These are phyloP conservation scores for Helleia helle DNA, from an alignment of 2,888 invertebrate genomes.

Conservation along the genomic window DNA sequence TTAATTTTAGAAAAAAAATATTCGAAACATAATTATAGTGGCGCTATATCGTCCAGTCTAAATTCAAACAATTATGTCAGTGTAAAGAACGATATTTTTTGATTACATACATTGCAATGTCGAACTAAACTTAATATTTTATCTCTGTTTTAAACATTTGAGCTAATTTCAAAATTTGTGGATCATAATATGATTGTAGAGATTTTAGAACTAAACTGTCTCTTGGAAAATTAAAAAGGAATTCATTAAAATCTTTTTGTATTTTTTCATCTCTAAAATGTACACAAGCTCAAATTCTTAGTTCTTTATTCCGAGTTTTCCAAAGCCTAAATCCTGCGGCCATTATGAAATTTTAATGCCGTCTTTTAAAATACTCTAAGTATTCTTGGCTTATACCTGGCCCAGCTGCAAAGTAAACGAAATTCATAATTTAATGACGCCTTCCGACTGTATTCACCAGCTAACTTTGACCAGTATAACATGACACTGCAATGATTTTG, in stretches of 20 bases:
- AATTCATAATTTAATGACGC: constrained; percentile 42
- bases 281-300: too few relatives aligned
- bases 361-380: constrained; percentile 3
- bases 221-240: too few relatives aligned
- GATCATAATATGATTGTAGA: not conserved
- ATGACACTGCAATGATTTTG: constrained; percentile 6
- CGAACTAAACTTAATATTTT: not conserved
- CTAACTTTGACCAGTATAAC: constrained; percentile 26
- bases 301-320: not conserved
- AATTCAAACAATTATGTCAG: too few relatives aligned
- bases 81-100: too few relatives aligned
- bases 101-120: too few relatives aligned
- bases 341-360: constrained; percentile 10
- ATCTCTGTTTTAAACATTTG: not conserved
- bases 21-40: too few relatives aligned
- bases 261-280: too few relatives aligned
- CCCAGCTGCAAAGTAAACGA: constrained; percentile 32
- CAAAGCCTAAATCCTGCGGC: constrained; percentile 4
- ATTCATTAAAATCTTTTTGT: too few relatives aligned
- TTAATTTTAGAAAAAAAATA: too few relatives aligned
- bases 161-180: not conserved
- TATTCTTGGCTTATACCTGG: constrained; percentile 14
- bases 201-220: too few relatives aligned
- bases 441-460: constrained; percentile 27
- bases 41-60: too few relatives aligned